phyloP scores from a whole-genome alignment of 2,888 invertebrate genomes.

The Drosophila dives region DNA sequence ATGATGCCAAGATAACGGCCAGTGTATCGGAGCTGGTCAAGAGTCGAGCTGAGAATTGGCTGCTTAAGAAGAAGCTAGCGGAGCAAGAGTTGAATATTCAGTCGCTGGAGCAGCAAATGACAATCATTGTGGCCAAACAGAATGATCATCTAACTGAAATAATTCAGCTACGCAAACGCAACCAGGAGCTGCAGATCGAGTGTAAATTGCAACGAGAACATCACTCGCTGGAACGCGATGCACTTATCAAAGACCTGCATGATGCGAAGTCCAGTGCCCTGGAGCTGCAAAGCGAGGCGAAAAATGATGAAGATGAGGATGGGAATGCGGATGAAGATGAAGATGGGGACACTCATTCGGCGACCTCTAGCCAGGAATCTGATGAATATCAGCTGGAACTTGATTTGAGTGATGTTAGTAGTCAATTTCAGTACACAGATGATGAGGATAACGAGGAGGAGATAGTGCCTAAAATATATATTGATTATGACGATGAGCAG shows the following conservation, averaged over 20 bases:
- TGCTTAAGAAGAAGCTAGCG: constrained; percentile 71
- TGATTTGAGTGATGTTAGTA: neutral
- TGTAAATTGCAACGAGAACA: constrained; percentile 79
- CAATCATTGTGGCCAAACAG: constrained; percentile 80
- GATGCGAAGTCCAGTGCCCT: constrained; percentile 57
- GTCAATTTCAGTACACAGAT: neutral
- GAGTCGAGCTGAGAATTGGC: constrained; percentile 79
- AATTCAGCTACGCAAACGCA: constrained; percentile 68
- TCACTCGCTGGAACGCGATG: constrained; percentile 77
- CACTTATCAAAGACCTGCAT: constrained; percentile 72
- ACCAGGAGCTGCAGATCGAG: constrained; percentile 70
- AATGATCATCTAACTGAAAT: constrained; percentile 77
- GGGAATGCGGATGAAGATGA: neutral
- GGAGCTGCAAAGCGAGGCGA: neutral
- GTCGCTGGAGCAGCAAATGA: constrained; percentile 79
- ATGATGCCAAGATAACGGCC: constrained; percentile 33
- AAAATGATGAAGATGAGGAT: neutral
- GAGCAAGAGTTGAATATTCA: constrained; percentile 72
- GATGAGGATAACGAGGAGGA: neutral
- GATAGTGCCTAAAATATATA: neutral
- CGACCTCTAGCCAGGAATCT: constrained; percentile 5
- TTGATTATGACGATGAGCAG: constrained; percentile 1
- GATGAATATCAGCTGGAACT: neutral
- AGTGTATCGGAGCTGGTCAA: constrained; percentile 76
- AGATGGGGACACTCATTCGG: neutral